These are phyloP conservation scores for Phalacrocorax carbo DNA, from an alignment of 2,113 vertebrate genomes.

Conservation along the genomic window DNA sequence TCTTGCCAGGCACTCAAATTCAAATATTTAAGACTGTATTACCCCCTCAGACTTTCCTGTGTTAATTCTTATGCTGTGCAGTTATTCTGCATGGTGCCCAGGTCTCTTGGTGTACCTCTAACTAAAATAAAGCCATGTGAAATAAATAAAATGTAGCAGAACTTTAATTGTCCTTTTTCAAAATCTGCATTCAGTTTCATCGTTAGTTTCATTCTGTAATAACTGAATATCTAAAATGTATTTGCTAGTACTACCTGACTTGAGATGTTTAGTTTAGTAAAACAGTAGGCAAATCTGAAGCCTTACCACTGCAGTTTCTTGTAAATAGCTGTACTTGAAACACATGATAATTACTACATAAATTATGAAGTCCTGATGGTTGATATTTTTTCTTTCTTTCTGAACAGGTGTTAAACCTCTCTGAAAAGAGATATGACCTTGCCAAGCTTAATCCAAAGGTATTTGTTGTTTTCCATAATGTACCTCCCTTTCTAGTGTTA, in stretches of 20 bases:
- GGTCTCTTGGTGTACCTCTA: not conserved
- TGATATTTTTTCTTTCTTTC: not conserved
- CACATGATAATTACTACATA: too few relatives aligned
- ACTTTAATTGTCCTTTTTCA: not conserved
- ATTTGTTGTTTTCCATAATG: not conserved
- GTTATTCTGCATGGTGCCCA: not conserved
- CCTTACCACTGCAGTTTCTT: not conserved
- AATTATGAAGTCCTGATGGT: not conserved
- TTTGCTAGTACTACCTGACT: not conserved
- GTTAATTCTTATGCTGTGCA: not conserved
- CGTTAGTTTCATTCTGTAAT: not conserved
- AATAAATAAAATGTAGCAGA: not conserved
- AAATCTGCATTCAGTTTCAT: not conserved
- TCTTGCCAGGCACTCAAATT: not conserved
- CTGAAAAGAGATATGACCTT: slow-evolving; percentile 90
- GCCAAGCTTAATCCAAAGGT: slow-evolving; percentile 94
- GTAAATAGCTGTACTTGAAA: not conserved
- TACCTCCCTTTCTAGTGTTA: not conserved
- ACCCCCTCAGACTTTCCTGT: not conserved
- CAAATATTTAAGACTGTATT: not conserved
- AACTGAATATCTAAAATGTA: not conserved
- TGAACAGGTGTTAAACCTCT: slow-evolving; percentile 91
- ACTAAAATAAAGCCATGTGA: not conserved
- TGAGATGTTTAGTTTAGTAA: not conserved
- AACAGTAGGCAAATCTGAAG: not conserved